Evolutionary conservation across 2,888 invertebrate genomes (phyloP).

Genomic region (Brenthis ino): DNA sequence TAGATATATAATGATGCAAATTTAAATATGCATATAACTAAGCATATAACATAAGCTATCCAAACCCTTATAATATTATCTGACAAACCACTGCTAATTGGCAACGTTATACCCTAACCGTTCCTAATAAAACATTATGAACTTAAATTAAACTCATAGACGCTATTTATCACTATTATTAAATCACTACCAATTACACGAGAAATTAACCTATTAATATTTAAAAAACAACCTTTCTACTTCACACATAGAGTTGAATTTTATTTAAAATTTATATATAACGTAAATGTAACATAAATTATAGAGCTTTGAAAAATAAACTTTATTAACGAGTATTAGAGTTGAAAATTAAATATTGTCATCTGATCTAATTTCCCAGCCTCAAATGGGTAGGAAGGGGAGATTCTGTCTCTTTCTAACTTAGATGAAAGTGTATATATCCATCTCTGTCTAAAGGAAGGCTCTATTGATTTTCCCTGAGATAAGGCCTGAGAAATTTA

Average conservation of each 20-base stretch:
- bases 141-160: slow-evolving; percentile 51
- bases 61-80: slow-evolving; percentile 18
- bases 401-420: slow-evolving; percentile 46
- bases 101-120: slow-evolving; percentile 40
- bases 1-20: not conserved
- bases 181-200: slow-evolving; percentile 63
- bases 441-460: slow-evolving; percentile 43
- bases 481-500: slow-evolving; percentile 57
- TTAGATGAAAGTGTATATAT: slow-evolving; percentile 4
- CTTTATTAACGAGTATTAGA: not conserved
- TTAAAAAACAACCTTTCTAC: slow-evolving; percentile 18
- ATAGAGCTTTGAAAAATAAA: slow-evolving; percentile 6
- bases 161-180: slow-evolving; percentile 64
- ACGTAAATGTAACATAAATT: slow-evolving; percentile 27
- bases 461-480: slow-evolving; percentile 68
- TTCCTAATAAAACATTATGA: slow-evolving; percentile 57
- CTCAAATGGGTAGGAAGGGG: slow-evolving; percentile 47
- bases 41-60: not conserved
- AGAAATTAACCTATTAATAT: slow-evolving; percentile 41
- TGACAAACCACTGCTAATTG: slow-evolving; percentile 37
- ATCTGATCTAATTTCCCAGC: slow-evolving; percentile 52
- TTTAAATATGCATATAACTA: not conserved
- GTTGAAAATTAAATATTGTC: slow-evolving; percentile 23
- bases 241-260: slow-evolving; percentile 20
- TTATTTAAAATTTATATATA: slow-evolving; percentile 18